Base-by-base conservation (phyloP, 2,888 invertebrate genomes). In the Lycaena phlaeas region DNA sequence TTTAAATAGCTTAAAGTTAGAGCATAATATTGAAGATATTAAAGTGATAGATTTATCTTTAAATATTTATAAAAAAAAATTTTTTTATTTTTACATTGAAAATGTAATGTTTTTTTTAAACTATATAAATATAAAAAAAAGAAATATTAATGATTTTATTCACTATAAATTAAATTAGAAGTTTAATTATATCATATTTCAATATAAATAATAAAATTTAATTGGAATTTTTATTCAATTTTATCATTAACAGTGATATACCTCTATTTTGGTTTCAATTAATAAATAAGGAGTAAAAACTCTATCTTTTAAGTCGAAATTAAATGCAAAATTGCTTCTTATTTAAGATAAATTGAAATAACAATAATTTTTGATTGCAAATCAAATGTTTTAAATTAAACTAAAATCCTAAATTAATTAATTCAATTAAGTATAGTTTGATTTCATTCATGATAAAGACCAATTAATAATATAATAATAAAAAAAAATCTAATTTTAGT, bases 191-290 rank as follows among this genome's bases (percentile, higher is more conserved):
- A 65, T 68, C 6, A 69, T 87, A 86, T 86, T 86, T 87, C 86
- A 67, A 22, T 22, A 22, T 36, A 26, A n/a, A 14, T 26, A 37
- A 11, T 29, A 22, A 25, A 17, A 31, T 31, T 47, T 45, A 49
- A 50, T 49, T 51, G 86, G 87, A 87, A 76, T 56, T 36, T 29
- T 40, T 40, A 66, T 76, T 86, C 87, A 87, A 62, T 87, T 47
- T 49, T 86, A 86, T 87, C 82, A 88, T 88, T 88, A 88, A 88
- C 88, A 88, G 85, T 88, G 85, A 87, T 85, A 86, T 74, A 86
- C 88, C 88, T 87, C 86, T 87, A 53, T 45, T 70, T 87, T 86
- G 85, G 85, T 79, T 87, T 86, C 76, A 85, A 84, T 84, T 78
- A 81, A 74, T 57, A 71, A 75, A 77, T 85, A 86, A 82, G 82